These are phyloP conservation scores for Atrina japonica DNA, from an alignment of 2,888 invertebrate species.

Conservation along the genomic window DNA sequence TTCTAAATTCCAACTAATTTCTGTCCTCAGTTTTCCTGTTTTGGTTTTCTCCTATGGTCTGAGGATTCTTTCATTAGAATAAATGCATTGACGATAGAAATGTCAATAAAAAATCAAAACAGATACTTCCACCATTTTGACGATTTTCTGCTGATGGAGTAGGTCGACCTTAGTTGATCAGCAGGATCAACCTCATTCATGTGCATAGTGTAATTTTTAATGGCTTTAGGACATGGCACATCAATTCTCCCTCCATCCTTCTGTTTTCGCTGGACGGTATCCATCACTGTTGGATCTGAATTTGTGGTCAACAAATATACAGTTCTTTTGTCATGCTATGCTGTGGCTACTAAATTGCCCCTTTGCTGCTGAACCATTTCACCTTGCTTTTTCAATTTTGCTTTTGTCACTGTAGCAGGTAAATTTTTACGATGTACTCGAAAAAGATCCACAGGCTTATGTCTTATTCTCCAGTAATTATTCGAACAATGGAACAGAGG, in stretches of 20 bases:
- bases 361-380: background rate
- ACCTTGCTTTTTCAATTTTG: conserved; percentile 15
- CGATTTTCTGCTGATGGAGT: conserved; percentile 10
- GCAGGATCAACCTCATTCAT: conserved; percentile 31
- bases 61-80: conserved; percentile 29
- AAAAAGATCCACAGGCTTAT: conserved; percentile 8
- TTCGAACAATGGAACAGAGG: background rate
- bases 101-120: conserved; percentile 25
- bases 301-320: conserved; percentile 16
- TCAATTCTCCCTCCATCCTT: conserved; percentile 22
- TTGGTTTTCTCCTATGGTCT: conserved; percentile 1
- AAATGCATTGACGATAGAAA: conserved; percentile 12
- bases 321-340: conserved; percentile 8
- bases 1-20: conserved; percentile 1
- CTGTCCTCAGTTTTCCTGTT: background rate
- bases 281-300: background rate
- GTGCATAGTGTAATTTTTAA: background rate
- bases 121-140: conserved; percentile 34
- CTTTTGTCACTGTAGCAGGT: background rate
- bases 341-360: background rate
- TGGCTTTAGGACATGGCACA: conserved; percentile 15
- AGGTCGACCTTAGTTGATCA: conserved; percentile 23
- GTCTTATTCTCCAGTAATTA: background rate
- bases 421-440: conserved; percentile 2
- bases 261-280: conserved; percentile 12